Percentiles rank a stretch among this genome's conserved stretches.
These are phyloP conservation scores for Microcebus ravelobensis DNA, from an alignment of 2,113 vertebrate genomes.

Conservation along the genomic window DNA sequence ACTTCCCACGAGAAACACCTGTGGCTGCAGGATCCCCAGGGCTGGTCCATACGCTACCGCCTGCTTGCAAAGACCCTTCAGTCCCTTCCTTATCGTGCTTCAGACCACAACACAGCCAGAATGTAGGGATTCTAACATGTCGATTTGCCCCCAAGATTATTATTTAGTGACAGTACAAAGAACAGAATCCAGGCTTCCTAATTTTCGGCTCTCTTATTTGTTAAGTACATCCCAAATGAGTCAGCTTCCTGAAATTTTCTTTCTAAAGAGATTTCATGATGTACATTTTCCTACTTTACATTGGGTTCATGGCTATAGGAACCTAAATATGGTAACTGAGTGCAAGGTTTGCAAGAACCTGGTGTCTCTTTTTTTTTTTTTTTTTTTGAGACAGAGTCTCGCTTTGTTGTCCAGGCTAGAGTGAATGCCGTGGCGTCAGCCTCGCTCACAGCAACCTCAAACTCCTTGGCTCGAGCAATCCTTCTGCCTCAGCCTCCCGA, in stretches of 20 bases:
- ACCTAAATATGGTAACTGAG: not conserved
- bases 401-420: no score
- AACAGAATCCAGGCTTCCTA: not conserved
- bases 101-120: not conserved
- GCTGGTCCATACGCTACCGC: not conserved
- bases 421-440: no score
- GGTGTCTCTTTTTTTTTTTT: no score
- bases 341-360: not conserved
- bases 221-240: not conserved
- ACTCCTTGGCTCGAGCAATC: no score
- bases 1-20: not conserved
- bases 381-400: no score
- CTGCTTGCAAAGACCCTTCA: not conserved
- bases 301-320: not conserved
- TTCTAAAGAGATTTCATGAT: not conserved
- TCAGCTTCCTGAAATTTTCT: constrained; percentile 31
- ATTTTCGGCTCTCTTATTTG: not conserved
- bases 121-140: not conserved
- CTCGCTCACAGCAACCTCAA: no score
- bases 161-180: not conserved
- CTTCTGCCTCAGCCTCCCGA: no score
- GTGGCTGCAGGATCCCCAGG: not conserved
- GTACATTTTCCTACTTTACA: not conserved
- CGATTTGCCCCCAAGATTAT: not conserved
- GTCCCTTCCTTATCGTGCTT: not conserved